Evolutionary conservation across 2,888 invertebrate species (phyloP).

Genomic region (Orthonychiurus folsomi): DNA sequence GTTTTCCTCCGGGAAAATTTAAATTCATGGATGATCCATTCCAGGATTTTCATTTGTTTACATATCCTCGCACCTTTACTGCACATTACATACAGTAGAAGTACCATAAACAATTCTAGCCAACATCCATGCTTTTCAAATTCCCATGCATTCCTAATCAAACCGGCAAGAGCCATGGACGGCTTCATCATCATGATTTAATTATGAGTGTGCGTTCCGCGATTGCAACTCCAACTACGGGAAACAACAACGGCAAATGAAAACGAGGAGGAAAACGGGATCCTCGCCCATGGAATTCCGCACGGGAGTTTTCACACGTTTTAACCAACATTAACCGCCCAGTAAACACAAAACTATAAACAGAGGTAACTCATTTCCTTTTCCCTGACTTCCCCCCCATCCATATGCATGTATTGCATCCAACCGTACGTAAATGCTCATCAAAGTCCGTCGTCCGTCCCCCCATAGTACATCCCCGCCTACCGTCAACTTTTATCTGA

Average conservation of each 20-base stretch:
- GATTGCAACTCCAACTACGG: neutral
- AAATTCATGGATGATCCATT: too few species aligned
- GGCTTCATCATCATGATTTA: too few species aligned
- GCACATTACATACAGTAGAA: neutral
- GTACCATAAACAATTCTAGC: neutral
- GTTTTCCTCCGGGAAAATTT: too few species aligned
- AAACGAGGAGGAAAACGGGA: neutral
- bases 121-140: neutral
- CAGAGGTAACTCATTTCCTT: neutral
- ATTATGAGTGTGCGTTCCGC: neutral
- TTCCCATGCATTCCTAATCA: neutral
- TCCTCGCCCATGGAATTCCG: neutral
- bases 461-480: too few species aligned
- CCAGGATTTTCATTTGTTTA: too few species aligned
- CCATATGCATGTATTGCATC: neutral
- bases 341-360: too few species aligned
- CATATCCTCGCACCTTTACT: too few species aligned
- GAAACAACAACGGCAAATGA: neutral
- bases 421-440: neutral
- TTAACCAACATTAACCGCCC: neutral
- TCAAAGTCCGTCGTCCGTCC: too few species aligned
- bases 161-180: too few species aligned
- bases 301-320: constrained; percentile 1
- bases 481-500: neutral
- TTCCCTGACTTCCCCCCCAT: neutral